Conservation (phyloP, 1,140 invertebrate species). For the Doryteuthis pealeii region DNA sequence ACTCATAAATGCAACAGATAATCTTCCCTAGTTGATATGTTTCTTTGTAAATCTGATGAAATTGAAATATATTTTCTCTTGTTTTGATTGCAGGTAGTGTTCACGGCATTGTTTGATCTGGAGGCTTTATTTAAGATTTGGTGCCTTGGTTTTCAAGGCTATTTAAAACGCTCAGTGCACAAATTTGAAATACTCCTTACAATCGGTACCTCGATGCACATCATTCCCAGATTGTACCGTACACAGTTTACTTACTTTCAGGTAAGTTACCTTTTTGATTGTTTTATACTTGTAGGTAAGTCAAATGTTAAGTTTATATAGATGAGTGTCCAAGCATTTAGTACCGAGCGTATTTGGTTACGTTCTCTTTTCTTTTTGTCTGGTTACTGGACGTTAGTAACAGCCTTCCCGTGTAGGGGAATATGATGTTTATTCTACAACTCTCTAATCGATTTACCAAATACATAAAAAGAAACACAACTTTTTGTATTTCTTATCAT, state of each 20-base stretch:
- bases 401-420: no score
- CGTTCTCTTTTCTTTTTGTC: no score
- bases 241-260: conserved; percentile 94
- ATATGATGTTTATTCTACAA: no score
- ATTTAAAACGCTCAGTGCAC: conserved; percentile 94
- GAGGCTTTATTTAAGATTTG: conserved; percentile 98
- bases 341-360: neutral
- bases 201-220: conserved; percentile 92
- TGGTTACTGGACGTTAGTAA: no score
- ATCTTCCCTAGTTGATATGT: no score
- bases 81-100: conserved; percentile 67
- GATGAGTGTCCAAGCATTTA: neutral
- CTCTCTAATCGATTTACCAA: no score
- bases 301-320: no score
- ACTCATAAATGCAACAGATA: no score
- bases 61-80: neutral
- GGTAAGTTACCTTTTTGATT: conserved; percentile 61
- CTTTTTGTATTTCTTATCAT: no score
- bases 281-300: conserved; percentile 2
- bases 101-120: conserved; percentile 91
- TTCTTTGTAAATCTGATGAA: no score
- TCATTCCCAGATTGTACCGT: conserved; percentile 89
- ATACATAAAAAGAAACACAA: no score
- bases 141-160: conserved; percentile 92
- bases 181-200: conserved; percentile 96